phyloP scores from a whole-genome alignment of 2,113 vertebrate species.

The Lates calcarifer region DNA sequence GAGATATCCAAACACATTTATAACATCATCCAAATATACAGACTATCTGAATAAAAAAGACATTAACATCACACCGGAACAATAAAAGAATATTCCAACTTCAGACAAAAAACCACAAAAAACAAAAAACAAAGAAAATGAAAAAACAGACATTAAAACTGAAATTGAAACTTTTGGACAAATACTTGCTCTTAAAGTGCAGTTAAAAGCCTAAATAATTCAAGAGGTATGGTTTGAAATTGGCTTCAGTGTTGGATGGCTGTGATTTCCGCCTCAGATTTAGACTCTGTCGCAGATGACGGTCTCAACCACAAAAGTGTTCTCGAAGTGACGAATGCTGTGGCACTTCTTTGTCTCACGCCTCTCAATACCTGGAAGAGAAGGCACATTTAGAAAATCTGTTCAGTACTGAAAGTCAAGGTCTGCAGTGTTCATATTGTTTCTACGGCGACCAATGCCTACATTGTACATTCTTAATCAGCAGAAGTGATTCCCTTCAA shows the following conservation, averaged over 20 bases:
- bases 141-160: conserved; percentile 3
- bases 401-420: conserved; percentile 4
- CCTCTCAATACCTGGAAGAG: conserved; percentile 88
- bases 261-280: conserved; percentile 61
- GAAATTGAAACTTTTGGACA: conserved; percentile 53
- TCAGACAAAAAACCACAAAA: conserved; percentile 52
- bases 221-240: conserved; percentile 79
- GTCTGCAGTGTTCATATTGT: not conserved
- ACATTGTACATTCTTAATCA: conserved; percentile 27
- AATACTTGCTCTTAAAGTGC: conserved; percentile 80
- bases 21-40: conserved; percentile 47
- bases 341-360: conserved; percentile 88
- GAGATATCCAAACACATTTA: conserved; percentile 63
- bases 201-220: conserved; percentile 80
- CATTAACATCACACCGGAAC: conserved; percentile 27
- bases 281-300: conserved; percentile 89
- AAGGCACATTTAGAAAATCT: conserved; percentile 24
- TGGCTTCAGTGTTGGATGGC: conserved; percentile 70
- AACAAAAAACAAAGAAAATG: conserved; percentile 43
- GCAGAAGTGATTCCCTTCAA: conserved; percentile 9
- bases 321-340: conserved; percentile 94
- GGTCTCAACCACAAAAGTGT: conserved; percentile 96
- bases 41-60: conserved; percentile 54
- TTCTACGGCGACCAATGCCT: not conserved
- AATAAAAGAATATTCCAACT: conserved; percentile 43